Percentiles rank a stretch among this genome's conserved stretches.
Conservation (phyloP, 2,888 invertebrate species). For the Muschampia plurimacula region DNA sequence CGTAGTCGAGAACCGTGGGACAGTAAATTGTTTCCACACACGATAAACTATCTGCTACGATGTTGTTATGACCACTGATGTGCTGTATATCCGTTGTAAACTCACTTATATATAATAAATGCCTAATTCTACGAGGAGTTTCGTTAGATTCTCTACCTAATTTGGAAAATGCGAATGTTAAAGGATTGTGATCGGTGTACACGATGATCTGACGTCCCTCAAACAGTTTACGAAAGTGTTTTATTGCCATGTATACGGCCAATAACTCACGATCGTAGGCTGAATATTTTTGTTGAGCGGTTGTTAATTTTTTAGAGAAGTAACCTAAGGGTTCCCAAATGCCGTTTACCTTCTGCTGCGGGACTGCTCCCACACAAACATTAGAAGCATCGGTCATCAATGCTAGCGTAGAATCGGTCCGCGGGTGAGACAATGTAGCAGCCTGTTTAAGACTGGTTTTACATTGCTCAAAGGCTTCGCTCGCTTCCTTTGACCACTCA, state of each 20-base stretch:
- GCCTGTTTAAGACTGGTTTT: neutral
- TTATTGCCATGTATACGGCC: neutral
- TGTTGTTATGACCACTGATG: no score
- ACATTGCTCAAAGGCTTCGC: neutral
- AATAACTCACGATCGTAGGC: conserved; percentile 7
- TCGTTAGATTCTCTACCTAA: no score
- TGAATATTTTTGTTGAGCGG: neutral
- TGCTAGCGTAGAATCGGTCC: neutral
- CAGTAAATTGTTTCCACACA: no score
- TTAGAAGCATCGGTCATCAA: conserved; percentile 4
- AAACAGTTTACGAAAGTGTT: neutral
- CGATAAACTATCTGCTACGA: no score
- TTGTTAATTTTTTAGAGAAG: neutral
- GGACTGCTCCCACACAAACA: neutral
- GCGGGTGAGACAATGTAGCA: neutral
- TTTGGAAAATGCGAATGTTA: no score
- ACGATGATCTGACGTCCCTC: neutral
- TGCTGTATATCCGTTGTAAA: no score
- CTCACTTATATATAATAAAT: no score
- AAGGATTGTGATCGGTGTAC: no score
- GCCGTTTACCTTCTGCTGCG: neutral
- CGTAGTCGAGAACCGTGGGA: no score
- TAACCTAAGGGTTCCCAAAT: neutral
- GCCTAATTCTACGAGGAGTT: no score
- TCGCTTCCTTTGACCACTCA: neutral